phyloP scores from a whole-genome alignment of 2,888 invertebrate species.

The Eulithis testata region DNA sequence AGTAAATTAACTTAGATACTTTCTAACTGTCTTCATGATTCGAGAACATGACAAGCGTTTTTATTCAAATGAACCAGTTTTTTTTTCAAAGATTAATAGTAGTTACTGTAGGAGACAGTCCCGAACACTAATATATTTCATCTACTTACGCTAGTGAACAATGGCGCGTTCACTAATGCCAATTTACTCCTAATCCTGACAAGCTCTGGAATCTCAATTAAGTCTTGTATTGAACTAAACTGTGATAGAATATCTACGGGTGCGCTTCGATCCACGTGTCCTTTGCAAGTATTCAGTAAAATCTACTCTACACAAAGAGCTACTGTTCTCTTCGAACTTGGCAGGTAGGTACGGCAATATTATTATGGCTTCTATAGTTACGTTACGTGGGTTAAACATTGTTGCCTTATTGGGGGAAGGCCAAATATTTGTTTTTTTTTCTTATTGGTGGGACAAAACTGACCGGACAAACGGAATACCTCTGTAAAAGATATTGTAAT shows the following conservation, averaged over 20 bases:
- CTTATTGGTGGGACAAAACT: too few species aligned
- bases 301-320: too few species aligned
- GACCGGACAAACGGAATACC: too few species aligned
- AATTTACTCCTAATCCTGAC: not conserved
- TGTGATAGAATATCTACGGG: slow-evolving; percentile 1
- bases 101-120: not conserved
- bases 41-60: not conserved
- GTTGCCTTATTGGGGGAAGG: too few species aligned
- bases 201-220: slow-evolving; percentile 1
- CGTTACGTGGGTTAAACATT: too few species aligned
- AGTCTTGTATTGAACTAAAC: slow-evolving; percentile 9
- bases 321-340: too few species aligned
- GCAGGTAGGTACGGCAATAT: too few species aligned
- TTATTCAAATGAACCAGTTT: not conserved
- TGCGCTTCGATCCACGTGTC: not conserved
- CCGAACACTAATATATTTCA: not conserved
- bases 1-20: not conserved
- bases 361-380: too few species aligned
- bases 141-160: not conserved
- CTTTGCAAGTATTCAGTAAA: too few species aligned
- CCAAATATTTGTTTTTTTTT: too few species aligned
- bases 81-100: not conserved
- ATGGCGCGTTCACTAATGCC: not conserved
- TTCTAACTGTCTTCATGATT: not conserved
- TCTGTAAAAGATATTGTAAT: too few species aligned